phyloP scores from a whole-genome alignment of 2,113 vertebrate genomes.

The Onychostruthus taczanowskii region DNA sequence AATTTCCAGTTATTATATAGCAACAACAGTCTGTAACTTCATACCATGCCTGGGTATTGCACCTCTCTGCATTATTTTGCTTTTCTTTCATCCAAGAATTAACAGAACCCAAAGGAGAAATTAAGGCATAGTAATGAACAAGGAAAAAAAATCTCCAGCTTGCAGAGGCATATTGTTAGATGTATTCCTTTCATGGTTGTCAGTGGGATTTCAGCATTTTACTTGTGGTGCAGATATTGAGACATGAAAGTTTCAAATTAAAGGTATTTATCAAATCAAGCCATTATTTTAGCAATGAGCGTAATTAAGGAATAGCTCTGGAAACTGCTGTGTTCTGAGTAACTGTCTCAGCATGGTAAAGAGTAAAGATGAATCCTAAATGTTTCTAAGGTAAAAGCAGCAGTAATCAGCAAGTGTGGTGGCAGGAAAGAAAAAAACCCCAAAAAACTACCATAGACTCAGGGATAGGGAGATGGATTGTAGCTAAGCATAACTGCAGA shows the following conservation, averaged over 20 bases:
- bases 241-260: conserved; percentile 26
- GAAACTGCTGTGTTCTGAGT: neutral
- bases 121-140: neutral
- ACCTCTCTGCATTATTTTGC: neutral
- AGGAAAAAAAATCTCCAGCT: neutral
- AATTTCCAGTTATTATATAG: neutral
- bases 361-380: neutral
- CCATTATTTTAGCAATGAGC: neutral
- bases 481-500: neutral
- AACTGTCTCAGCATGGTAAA: neutral
- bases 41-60: neutral
- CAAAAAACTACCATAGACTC: neutral
- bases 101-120: neutral
- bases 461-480: neutral
- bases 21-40: neutral
- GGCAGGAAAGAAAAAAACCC: neutral
- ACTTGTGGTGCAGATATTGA: neutral
- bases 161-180: neutral
- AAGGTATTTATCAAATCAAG: conserved; percentile 43
- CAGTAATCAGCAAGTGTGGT: neutral
- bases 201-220: conserved; percentile 2
- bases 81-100: neutral
- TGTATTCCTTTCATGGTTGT: neutral
- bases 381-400: conserved; percentile 2
- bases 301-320: conserved; percentile 18